These are phyloP conservation scores for Gymnobelideus leadbeateri DNA, from an alignment of 2,113 vertebrate genomes.

Conservation along the genomic window DNA sequence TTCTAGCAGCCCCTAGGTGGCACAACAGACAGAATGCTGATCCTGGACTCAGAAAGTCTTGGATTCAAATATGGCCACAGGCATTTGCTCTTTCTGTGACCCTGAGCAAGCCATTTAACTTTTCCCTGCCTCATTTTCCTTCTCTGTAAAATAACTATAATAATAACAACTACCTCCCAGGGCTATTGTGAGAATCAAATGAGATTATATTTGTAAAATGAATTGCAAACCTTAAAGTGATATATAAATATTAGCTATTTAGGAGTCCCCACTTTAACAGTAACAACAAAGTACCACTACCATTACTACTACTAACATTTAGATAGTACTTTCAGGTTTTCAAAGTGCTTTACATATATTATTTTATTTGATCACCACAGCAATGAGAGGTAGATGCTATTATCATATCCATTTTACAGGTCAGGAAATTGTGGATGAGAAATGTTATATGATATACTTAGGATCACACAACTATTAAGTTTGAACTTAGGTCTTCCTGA, in stretches of 20 bases:
- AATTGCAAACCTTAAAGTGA: not conserved
- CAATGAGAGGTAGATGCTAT: not conserved
- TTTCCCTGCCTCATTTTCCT: not conserved
- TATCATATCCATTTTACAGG: not conserved
- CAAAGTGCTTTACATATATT: not conserved
- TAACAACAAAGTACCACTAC: not conserved
- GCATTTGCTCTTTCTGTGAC: not conserved
- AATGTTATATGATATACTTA: not conserved
- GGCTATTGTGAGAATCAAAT: not conserved
- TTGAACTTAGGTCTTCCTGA: not conserved
- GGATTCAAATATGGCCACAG: not conserved
- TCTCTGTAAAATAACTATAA: not conserved
- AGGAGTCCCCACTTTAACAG: not conserved
- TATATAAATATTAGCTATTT: not conserved
- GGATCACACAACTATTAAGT: not conserved
- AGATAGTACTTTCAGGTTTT: not conserved
- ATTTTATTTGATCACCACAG: not conserved
- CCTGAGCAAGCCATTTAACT: not conserved
- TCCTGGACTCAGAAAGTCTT: not conserved
- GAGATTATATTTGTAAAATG: not conserved
- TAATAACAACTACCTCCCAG: not conserved
- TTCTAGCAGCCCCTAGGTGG: not conserved
- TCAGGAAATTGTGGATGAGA: not conserved
- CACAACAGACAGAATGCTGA: not conserved
- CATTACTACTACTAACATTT: not conserved